Conservation (phyloP, 2,113 vertebrate species). For the Amblyornis subalaris region DNA sequence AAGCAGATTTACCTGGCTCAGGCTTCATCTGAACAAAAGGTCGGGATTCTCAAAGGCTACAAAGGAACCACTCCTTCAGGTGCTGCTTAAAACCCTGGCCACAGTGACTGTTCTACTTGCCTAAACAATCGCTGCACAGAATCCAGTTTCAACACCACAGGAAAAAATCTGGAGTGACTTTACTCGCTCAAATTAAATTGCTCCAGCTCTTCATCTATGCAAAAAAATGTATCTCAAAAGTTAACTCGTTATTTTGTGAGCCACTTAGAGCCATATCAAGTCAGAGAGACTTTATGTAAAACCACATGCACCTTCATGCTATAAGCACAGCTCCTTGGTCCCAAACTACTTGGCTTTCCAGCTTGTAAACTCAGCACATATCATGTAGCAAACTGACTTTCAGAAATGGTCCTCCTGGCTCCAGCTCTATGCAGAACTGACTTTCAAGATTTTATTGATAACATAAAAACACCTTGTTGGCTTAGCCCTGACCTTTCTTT, state of each 20-base stretch:
- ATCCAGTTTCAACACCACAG: not conserved
- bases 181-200: not conserved
- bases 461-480: slow-evolving; percentile 11
- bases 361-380: not conserved
- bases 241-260: not conserved
- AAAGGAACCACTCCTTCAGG: not conserved
- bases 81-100: not conserved
- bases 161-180: not conserved
- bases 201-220: slow-evolving; percentile 2
- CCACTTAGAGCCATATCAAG: not conserved
- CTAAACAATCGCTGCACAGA: not conserved
- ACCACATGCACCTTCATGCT: not conserved
- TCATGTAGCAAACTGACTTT: not conserved
- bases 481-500: slow-evolving; percentile 2
- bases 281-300: not conserved
- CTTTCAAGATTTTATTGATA: slow-evolving; percentile 11
- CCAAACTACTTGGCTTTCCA: not conserved
- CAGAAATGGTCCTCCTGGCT: not conserved
- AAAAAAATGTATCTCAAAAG: not conserved
- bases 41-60: not conserved
- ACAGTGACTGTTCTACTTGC: not conserved
- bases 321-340: not conserved
- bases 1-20: not conserved
- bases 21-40: not conserved
- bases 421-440: not conserved